A percentile compares a stretch with the other conserved stretches of the same genome.
Evolutionary conservation across 2,888 invertebrate species (phyloP).

Genomic region (Melitaea athalia): DNA sequence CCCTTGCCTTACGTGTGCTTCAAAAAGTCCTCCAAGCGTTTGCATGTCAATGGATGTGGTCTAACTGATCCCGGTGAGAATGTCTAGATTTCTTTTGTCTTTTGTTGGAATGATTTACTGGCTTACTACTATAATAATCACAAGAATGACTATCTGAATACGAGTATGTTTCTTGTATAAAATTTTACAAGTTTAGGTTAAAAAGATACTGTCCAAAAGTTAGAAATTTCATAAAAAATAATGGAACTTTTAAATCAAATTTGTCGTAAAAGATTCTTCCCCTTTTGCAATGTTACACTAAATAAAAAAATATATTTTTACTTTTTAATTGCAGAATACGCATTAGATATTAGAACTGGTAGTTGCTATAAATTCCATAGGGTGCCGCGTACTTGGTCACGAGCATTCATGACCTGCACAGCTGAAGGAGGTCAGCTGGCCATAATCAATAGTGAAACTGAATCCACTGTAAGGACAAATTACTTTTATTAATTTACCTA

Average conservation of each 20-base stretch:
- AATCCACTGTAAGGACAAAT: conserved; percentile 28
- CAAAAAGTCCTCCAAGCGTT: conserved; percentile 37
- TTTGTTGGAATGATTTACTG: neutral
- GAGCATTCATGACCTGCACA: conserved; percentile 55
- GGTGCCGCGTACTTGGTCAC: conserved; percentile 49
- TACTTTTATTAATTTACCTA: neutral
- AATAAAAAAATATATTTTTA: too few species aligned
- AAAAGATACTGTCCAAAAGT: too few species aligned
- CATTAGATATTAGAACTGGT: conserved; percentile 47
- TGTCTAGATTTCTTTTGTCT: neutral
- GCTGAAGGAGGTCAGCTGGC: conserved; percentile 57
- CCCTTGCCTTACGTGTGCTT: conserved; percentile 49
- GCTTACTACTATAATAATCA: too few species aligned
- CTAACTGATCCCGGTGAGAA: conserved; percentile 47
- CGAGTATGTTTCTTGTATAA: too few species aligned
- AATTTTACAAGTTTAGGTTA: too few species aligned
- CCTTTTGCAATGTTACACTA: too few species aligned
- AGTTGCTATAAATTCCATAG: conserved; percentile 62
- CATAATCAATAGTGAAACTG: conserved; percentile 54
- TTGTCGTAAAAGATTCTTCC: too few species aligned
- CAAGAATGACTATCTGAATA: too few species aligned
- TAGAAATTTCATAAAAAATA: too few species aligned
- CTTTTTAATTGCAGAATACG: conserved; percentile 49
- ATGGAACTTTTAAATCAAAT: too few species aligned
- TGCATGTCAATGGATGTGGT: conserved; percentile 44